phyloP scores from a whole-genome alignment of 2,888 invertebrate genomes.

The Ophion costatus region DNA sequence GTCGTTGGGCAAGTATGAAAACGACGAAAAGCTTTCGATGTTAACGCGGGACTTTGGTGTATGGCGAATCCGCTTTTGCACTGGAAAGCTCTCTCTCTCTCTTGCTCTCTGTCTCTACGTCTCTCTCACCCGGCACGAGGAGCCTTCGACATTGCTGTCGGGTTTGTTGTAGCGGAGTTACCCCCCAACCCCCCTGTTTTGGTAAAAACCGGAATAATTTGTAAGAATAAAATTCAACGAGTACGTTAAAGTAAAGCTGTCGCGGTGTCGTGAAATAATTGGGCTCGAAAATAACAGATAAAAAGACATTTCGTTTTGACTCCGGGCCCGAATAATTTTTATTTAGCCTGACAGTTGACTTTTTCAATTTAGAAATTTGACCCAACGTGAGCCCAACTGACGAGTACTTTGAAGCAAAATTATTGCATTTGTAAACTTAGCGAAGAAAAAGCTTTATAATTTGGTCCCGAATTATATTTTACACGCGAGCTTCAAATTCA shows the following conservation, averaged over 20 bases:
- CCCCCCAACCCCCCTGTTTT: not conserved
- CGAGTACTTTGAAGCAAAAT: too few relatives aligned
- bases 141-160: not conserved
- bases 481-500: too few relatives aligned
- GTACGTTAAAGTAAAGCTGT: not conserved
- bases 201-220: not conserved
- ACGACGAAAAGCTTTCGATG: slow-evolving; percentile 44
- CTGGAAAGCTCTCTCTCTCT: slow-evolving; percentile 19
- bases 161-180: not conserved
- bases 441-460: too few relatives aligned
- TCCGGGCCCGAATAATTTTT: too few relatives aligned
- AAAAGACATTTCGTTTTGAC: too few relatives aligned
- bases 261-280: not conserved
- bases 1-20: slow-evolving; percentile 20
- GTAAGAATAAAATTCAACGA: not conserved
- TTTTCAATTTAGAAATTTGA: too few relatives aligned
- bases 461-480: too few relatives aligned
- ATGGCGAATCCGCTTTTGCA: slow-evolving; percentile 36
- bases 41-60: slow-evolving; percentile 30
- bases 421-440: too few relatives aligned
- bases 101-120: too few relatives aligned
- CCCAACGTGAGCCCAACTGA: too few relatives aligned
- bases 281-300: too few relatives aligned
- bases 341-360: too few relatives aligned
- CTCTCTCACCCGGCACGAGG: not conserved